A percentile compares a stretch with the other conserved stretches of the same genome.
Conservation (phyloP, 1,140 invertebrate species). For the Trinorchestia longiramus region DNA sequence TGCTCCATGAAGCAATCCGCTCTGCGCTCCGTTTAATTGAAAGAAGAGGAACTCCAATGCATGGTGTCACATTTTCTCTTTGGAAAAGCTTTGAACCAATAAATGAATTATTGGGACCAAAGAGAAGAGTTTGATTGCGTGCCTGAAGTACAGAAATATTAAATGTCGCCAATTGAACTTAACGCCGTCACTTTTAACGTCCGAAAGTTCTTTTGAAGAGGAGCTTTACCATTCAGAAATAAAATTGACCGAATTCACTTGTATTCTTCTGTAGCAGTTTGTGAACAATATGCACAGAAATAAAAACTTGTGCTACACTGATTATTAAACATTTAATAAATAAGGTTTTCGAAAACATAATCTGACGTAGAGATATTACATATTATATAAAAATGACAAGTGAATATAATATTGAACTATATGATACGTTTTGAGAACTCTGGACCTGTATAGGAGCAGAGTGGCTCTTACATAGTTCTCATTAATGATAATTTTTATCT, state of each 20-base stretch:
- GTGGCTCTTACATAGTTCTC: not conserved
- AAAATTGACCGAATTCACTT: not conserved
- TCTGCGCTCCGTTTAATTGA: conserved; percentile 24
- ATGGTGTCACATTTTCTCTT: conserved; percentile 15
- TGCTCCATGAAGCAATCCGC: not conserved
- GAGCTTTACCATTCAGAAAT: not conserved
- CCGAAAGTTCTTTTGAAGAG: not conserved
- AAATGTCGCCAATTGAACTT: not conserved
- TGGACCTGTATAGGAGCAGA: not conserved
- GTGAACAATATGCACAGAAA: not conserved
- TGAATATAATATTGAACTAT: not conserved
- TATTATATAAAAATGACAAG: not conserved
- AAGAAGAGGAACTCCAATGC: not conserved
- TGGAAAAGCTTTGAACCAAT: conserved; percentile 27
- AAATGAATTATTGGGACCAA: conserved; percentile 28
- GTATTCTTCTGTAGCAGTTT: not conserved
- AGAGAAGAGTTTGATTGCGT: conserved; percentile 30
- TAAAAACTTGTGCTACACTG: not conserved
- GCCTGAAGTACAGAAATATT: conserved; percentile 30
- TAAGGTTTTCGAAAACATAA: not conserved
- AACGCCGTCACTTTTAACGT: not conserved
- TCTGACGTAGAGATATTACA: not conserved
- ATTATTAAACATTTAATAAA: not conserved
- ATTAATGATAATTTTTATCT: not conserved
- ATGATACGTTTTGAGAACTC: not conserved